Base-by-base conservation (phyloP, 2,888 invertebrate species). In the Thymelicus sylvestris region DNA sequence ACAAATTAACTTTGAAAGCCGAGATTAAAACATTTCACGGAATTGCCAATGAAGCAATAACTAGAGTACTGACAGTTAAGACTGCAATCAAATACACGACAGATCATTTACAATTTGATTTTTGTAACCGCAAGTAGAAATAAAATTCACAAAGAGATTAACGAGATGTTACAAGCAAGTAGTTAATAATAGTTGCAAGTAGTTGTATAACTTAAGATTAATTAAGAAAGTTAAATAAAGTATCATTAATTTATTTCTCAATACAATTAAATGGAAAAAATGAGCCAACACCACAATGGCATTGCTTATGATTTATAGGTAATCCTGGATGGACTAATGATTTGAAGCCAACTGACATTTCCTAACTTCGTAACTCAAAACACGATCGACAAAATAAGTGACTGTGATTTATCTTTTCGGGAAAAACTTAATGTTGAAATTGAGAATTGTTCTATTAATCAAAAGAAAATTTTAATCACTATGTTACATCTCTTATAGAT, bases 1-100 rank as follows among this genome's bases (percentile, higher is more conserved):
- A 81, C 83, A 82, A 84, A 82, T 82, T 80, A 75, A 73, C 79
- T 76, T 79, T 77, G 77, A 80, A 79, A 77, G 76, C 71, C 76
- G 71, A 79, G 77, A 83, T 82, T 83, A 79, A 83, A 81, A 82
- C 78, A 80, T 81, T 80, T 80, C 73, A 74, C 75, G 66, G 71
- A 66, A 48, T n/a, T 38, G 19, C n/a, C 48, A 62, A 65, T 65
- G 71, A 41, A 55, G n/a, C 15, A 63, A 15, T 60, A 57, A 62
- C 38, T 41, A 47, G 10, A 38, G 31, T 57, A 55, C 47, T 12
- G 44, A 68, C 47, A 68, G 38, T 68, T 55, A 44, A 44, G 19
- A 24, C 57, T 38, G 67, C 44, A 38, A 68, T 68, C 55, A 44
- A 62, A 44, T 44, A 31, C 62, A 50, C 7, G 39, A 50, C 12